These are phyloP conservation scores for Meriones unguiculatus DNA, from an alignment of 2,113 vertebrate species.

Conservation along the genomic window DNA sequence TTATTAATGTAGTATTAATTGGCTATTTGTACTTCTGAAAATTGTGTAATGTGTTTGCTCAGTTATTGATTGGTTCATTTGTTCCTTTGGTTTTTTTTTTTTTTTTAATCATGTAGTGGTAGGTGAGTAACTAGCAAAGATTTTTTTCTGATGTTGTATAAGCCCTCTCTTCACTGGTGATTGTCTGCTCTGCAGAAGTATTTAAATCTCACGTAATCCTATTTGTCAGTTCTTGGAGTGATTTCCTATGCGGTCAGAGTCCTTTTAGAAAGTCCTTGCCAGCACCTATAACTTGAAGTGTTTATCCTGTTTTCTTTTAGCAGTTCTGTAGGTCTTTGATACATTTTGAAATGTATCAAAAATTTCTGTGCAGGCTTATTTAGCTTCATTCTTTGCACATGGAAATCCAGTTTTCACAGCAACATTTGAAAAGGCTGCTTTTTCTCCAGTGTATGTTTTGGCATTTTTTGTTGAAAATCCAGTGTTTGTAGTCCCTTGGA, in stretches of 20 bases:
- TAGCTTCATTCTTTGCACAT: background rate
- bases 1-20: background rate
- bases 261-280: background rate
- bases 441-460: background rate
- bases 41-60: background rate
- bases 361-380: background rate
- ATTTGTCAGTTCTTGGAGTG: background rate
- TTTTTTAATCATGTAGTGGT: background rate
- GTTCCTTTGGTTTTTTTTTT: background rate
- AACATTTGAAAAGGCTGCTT: background rate
- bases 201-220: background rate
- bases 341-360: background rate
- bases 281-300: too few relatives aligned
- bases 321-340: background rate
- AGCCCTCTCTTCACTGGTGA: background rate
- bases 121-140: background rate
- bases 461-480: background rate
- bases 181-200: background rate
- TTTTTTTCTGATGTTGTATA: background rate
- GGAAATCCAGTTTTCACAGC: background rate
- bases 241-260: background rate
- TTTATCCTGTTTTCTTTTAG: background rate
- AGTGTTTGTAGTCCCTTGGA: background rate
- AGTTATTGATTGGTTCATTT: background rate
- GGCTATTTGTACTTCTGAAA: background rate